These are phyloP conservation scores for Caenorhabditis angaria DNA, from an alignment of 2,888 invertebrate species.

Conservation along the genomic window DNA sequence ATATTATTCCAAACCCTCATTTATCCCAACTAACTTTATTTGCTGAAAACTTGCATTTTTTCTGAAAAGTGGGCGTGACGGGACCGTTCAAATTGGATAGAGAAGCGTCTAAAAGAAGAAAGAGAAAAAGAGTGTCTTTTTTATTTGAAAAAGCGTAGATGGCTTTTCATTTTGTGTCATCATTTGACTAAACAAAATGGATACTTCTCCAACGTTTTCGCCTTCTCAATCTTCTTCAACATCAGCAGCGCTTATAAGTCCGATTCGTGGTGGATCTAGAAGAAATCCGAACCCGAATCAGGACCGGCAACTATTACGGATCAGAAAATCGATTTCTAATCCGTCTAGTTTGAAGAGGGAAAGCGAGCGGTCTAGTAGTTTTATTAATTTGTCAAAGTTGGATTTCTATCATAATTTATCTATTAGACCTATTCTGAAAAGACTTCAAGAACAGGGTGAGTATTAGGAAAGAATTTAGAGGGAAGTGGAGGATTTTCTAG, in stretches of 20 bases:
- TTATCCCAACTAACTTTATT: too few species aligned
- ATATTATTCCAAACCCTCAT: too few species aligned
- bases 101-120: neutral
- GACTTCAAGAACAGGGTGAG: conserved; percentile 37
- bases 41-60: too few species aligned
- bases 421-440: conserved; percentile 33
- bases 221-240: neutral
- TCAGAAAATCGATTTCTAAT: conserved; percentile 41
- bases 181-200: conserved; percentile 1
- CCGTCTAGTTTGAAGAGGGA: conserved; percentile 28
- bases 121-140: neutral
- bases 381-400: conserved; percentile 30
- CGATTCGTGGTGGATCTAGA: conserved; percentile 22
- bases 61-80: neutral
- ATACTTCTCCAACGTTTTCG: conserved; percentile 14
- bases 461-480: too few species aligned
- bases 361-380: conserved; percentile 9
- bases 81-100: conserved; percentile 1
- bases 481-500: too few species aligned
- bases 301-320: conserved; percentile 20
- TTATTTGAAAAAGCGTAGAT: neutral
- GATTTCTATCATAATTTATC: conserved; percentile 32
- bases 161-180: conserved; percentile 2
- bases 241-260: conserved; percentile 36
- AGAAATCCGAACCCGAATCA: too few species aligned